These are phyloP conservation scores for Leucozona laternaria DNA, from an alignment of 2,888 invertebrate species.

Conservation along the genomic window DNA sequence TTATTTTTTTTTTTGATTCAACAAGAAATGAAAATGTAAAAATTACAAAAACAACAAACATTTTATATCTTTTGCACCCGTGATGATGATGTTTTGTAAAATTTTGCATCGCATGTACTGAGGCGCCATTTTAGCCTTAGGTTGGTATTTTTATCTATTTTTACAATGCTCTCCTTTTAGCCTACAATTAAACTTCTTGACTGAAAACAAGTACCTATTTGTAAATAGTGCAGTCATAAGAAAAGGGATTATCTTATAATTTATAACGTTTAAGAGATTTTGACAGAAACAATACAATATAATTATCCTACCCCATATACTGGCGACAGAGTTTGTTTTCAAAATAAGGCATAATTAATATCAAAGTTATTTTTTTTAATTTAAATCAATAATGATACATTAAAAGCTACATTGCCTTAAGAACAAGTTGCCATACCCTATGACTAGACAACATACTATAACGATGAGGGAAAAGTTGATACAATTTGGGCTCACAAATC, in stretches of 20 bases:
- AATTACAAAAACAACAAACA: slow-evolving; percentile 11
- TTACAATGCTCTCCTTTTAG: not conserved
- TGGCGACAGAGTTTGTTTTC: slow-evolving; percentile 10
- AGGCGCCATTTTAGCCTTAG: slow-evolving; percentile 26
- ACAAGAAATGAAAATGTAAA: slow-evolving; percentile 19
- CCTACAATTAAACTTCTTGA: not conserved
- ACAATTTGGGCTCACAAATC: no score
- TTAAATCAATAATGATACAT: not conserved
- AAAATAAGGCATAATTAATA: slow-evolving; percentile 18
- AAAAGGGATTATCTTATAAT: slow-evolving; percentile 22
- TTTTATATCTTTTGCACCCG: slow-evolving; percentile 29
- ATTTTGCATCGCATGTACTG: slow-evolving; percentile 10
- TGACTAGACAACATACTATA: not conserved
- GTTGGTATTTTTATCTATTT: not conserved
- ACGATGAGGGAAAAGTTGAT: not conserved
- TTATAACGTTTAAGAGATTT: slow-evolving; percentile 9
- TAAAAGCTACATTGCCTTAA: not conserved
- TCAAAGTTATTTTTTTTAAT: not conserved
- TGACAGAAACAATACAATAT: not conserved
- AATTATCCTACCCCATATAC: not conserved
- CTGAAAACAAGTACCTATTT: not conserved
- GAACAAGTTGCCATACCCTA: not conserved
- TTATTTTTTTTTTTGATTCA: not conserved
- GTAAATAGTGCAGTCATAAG: slow-evolving; percentile 11
- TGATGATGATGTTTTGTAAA: slow-evolving; percentile 7